Evolutionary conservation across 2,113 vertebrate species (phyloP).

Genomic region (Tichodroma muraria): DNA sequence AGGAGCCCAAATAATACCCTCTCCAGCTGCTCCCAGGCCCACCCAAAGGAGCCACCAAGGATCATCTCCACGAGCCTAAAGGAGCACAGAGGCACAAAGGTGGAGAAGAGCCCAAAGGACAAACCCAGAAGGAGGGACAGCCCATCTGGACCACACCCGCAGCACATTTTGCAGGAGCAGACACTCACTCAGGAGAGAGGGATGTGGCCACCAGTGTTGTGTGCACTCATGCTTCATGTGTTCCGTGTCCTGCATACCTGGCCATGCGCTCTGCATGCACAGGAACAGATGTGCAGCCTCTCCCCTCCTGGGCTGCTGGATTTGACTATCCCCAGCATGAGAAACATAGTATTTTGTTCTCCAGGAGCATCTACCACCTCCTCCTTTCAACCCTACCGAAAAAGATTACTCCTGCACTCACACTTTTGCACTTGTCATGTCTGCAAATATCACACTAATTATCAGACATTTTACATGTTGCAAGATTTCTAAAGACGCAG

Average conservation of each 20-base stretch:
- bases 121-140: neutral
- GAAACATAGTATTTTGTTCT: neutral
- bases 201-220: neutral
- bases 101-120: neutral
- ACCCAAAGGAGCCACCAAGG: neutral
- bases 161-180: rapidly evolving
- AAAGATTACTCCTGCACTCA: neutral
- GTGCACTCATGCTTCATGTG: rapidly evolving
- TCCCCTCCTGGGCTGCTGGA: neutral
- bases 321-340: neutral
- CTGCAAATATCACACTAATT: neutral
- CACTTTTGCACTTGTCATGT: neutral
- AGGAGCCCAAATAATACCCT: neutral
- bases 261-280: rapidly evolving
- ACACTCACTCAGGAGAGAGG: neutral
- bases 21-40: neutral
- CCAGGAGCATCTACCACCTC: neutral
- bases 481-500: neutral
- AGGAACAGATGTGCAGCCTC: neutral
- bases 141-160: neutral
- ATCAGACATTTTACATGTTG: neutral
- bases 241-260: neutral
- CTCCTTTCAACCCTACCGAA: neutral
- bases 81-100: neutral
- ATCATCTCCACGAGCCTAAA: neutral